Evolutionary conservation across 1,140 invertebrate genomes (phyloP), one percentile per base, ranked within the genome.

Genomic region (Holotrichia oblita): DNA sequence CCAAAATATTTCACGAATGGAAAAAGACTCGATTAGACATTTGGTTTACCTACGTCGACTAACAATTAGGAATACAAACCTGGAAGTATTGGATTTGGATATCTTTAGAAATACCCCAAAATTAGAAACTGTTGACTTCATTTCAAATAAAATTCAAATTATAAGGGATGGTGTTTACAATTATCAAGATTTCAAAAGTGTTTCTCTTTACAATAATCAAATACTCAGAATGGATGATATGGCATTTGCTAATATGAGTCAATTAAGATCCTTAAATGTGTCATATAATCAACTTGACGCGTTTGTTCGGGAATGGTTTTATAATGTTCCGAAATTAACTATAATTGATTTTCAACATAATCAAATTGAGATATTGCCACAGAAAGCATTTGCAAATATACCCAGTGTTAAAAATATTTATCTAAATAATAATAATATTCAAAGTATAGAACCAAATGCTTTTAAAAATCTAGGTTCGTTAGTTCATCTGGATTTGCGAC

Each of bases 21-120:
- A 76, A 22, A 73, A 55, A n/a, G 79, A 81, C 48, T 79, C 81
- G 22, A 73, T 81, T n/a, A 80, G 69, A 76, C 34, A 81, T 34
- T 41, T 81, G 77, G 12, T 22, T 9, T 6, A 75, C 8, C 64
- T 81, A 24, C n/a, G 41, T 41, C 73, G 20, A 17, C 8, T 80
- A 24, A 76, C 81, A 14, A 80, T 81, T 79, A 77, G 69, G 48
- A 76, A 76, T 41, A 77, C 73, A 40, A 17, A 40, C 9, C 59
- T 81, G 69, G 27, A 61, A 17, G 14, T 9, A n/a, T 12, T 81
- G 12, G 20, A 75, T 75, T 61, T 79, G 48, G 77, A 17, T 3
- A 73, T 74, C 4, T 80, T 81, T 40, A 76, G 78, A 7, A 81
- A 81, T 40, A 61, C 79, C 6, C 77, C 81, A 0, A 69, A 24